These are phyloP conservation scores for Plebejus anna DNA, from an alignment of 2,888 invertebrate species.

Conservation along the genomic window DNA sequence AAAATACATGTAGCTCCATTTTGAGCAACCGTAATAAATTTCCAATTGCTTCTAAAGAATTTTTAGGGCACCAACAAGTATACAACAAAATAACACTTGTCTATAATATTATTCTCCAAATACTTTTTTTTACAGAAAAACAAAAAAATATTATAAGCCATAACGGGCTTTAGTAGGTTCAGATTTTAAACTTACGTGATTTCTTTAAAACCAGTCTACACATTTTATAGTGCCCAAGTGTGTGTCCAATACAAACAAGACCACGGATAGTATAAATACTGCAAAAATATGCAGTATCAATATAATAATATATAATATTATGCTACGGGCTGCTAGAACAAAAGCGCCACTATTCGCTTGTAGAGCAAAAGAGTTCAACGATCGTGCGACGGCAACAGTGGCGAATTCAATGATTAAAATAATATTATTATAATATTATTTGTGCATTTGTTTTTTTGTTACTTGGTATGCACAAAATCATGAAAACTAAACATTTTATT, in stretches of 20 bases:
- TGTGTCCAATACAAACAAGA: neutral
- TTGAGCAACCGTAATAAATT: slow-evolving; percentile 69
- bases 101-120: neutral
- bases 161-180: no score
- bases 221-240: neutral
- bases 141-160: no score
- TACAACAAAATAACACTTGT: neutral
- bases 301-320: neutral
- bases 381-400: neutral
- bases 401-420: no score
- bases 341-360: neutral
- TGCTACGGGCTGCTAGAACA: neutral
- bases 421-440: no score
- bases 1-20: slow-evolving; percentile 51
- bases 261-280: neutral
- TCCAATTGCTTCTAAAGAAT: slow-evolving; percentile 44
- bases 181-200: no score
- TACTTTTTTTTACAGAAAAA: no score
- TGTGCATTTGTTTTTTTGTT: neutral
- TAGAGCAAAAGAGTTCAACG: neutral
- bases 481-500: no score
- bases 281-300: no score
- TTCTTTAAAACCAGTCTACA: no score
- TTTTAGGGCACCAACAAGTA: neutral
- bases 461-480: neutral